Conservation (phyloP, 2,113 vertebrate genomes). For the Spea multiplicata region DNA sequence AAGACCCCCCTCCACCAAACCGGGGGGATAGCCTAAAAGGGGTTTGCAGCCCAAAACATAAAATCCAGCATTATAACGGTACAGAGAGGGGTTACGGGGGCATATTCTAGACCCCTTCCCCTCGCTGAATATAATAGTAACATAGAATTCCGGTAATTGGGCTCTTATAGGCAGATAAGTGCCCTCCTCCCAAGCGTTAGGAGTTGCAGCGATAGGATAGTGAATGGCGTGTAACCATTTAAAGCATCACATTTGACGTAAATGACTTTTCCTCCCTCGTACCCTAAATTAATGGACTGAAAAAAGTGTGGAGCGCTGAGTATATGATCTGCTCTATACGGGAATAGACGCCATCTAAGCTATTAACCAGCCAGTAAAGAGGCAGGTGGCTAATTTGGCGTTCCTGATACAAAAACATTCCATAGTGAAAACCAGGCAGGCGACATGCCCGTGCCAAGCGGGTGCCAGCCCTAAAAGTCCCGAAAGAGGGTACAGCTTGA, state of each 20-base stretch:
- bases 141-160: constrained; percentile 18
- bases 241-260: no score
- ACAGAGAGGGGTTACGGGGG: not conserved
- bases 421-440: no score
- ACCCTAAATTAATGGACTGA: no score
- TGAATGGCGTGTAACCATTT: no score
- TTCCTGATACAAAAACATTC: no score
- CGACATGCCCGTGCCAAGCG: not conserved
- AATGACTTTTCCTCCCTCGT: no score
- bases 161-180: not conserved
- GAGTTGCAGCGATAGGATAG: not conserved
- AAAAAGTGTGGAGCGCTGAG: no score
- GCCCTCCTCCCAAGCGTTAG: not conserved
- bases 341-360: no score
- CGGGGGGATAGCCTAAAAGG: constrained; percentile 29
- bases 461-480: not conserved
- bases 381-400: no score
- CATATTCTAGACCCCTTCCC: not conserved
- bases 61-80: constrained; percentile 30
- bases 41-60: constrained; percentile 11
- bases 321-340: no score
- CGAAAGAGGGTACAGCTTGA: not conserved
- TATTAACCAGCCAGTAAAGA: no score
- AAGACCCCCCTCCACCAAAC: constrained; percentile 7
- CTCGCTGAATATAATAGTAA: not conserved